Conservation (phyloP, 2,797 vertebrate genomes). For the Acrossocheilus fasciatus region DNA sequence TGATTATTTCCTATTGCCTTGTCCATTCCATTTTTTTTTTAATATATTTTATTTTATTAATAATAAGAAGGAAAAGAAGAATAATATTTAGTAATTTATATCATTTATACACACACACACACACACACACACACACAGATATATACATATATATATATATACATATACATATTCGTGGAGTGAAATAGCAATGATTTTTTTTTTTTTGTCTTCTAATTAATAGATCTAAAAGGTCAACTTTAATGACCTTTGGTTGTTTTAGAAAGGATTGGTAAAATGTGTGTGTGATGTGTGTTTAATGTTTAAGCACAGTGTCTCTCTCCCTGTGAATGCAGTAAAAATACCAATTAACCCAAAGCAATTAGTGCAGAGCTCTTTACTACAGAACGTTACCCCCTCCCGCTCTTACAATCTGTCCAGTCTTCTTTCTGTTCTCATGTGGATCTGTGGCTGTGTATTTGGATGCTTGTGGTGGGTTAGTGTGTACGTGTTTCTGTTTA, state of each 20-base stretch:
- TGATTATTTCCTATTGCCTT: background rate
- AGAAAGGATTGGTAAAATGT: conserved; percentile 77
- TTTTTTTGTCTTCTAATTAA: conserved; percentile 63
- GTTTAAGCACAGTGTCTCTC: conserved; percentile 77
- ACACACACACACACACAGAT: too few relatives aligned
- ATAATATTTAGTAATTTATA: too few relatives aligned
- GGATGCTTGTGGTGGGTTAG: conserved; percentile 38
- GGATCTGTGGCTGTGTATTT: conserved; percentile 32
- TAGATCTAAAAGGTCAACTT: conserved; percentile 73
- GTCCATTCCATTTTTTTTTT: background rate
- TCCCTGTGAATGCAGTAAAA: conserved; percentile 81
- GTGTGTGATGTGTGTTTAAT: conserved; percentile 74
- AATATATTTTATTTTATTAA: too few relatives aligned
- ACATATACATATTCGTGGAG: conserved; percentile 29
- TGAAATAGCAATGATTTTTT: conserved; percentile 70
- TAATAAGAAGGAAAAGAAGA: too few relatives aligned
- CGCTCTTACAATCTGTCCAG: conserved; percentile 58
- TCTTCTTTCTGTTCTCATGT: conserved; percentile 46
- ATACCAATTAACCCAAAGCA: conserved; percentile 86
- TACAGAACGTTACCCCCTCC: conserved; percentile 71
- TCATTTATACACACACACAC: too few relatives aligned
- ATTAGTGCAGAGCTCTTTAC: conserved; percentile 79
- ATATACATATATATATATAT: too few relatives aligned
- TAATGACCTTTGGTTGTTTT: conserved; percentile 81
- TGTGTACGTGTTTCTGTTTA: conserved; percentile 57